Evolutionary conservation across 2,797 vertebrate genomes (phyloP).

Genomic region (Parambassis ranga): DNA sequence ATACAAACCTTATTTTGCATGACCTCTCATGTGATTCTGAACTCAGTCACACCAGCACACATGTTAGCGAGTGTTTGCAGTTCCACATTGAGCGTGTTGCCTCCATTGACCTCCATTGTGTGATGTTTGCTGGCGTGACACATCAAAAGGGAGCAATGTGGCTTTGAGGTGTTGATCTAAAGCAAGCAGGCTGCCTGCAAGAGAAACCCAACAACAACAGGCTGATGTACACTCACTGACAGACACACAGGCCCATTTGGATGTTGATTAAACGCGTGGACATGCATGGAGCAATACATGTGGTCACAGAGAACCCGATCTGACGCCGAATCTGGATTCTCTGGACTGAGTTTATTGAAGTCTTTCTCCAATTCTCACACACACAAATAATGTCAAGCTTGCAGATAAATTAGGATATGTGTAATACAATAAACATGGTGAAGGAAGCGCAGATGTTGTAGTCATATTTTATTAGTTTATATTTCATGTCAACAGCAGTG

Average conservation of each 20-base stretch:
- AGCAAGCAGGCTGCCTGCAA: constrained; percentile 47
- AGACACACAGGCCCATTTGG: constrained; percentile 14
- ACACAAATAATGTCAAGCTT: background rate
- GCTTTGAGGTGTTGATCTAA: constrained; percentile 57
- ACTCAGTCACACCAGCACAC: constrained; percentile 1
- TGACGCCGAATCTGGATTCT: constrained; percentile 6
- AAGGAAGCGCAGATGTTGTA: background rate
- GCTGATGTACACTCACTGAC: constrained; percentile 22
- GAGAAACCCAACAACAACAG: constrained; percentile 53
- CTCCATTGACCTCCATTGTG: constrained; percentile 24
- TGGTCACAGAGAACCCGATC: constrained; percentile 4
- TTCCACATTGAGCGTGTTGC: constrained; percentile 3
- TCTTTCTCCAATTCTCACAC: background rate
- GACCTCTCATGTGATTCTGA: background rate
- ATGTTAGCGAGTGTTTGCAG: constrained; percentile 25
- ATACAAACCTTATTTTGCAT: constrained; percentile 4
- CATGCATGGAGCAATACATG: background rate
- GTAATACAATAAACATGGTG: background rate
- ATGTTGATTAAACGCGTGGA: constrained; percentile 17
- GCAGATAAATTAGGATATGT: background rate
- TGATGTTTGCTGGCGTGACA: constrained; percentile 12
- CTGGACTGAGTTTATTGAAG: background rate
- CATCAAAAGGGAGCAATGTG: constrained; percentile 31
- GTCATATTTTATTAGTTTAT: no score
- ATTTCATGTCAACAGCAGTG: no score